Evolutionary conservation across 2,888 invertebrate species (phyloP).

Genomic region (Cosmorhoe ocellata): DNA sequence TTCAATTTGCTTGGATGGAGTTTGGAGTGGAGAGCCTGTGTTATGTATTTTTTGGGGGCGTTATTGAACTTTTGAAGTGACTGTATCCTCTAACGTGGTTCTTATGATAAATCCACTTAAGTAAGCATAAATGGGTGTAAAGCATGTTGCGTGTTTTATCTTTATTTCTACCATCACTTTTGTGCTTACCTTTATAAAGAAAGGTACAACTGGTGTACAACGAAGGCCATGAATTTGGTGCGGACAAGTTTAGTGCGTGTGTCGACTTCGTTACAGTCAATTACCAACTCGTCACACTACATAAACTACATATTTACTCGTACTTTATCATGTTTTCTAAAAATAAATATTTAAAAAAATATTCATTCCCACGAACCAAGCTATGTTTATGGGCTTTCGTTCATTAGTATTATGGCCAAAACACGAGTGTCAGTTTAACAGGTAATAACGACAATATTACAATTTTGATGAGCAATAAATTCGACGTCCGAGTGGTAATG

Average conservation of each 20-base stretch:
- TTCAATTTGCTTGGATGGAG: constrained; percentile 77
- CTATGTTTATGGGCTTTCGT: constrained; percentile 11
- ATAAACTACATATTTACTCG: neutral
- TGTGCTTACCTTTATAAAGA: too few relatives aligned
- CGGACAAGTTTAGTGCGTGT: constrained; percentile 5
- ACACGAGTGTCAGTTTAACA: constrained; percentile 30
- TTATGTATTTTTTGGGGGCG: constrained; percentile 57
- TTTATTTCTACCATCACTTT: neutral
- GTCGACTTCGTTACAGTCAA: constrained; percentile 6
- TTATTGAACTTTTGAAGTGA: constrained; percentile 64
- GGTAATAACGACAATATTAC: constrained; percentile 44
- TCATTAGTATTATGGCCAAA: constrained; percentile 29
- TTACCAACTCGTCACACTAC: constrained; percentile 8
- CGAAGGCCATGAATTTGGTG: neutral
- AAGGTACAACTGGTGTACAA: neutral
- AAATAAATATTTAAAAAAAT: too few relatives aligned
- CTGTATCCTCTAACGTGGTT: constrained; percentile 46
- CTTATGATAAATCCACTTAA: constrained; percentile 36
- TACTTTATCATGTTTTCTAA: neutral
- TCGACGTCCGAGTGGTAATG: constrained; percentile 59
- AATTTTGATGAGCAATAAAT: constrained; percentile 69
- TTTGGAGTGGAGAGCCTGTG: constrained; percentile 66
- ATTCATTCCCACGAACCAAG: too few relatives aligned
- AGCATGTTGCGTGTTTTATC: constrained; percentile 1
- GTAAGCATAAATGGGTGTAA: constrained; percentile 16